A percentile compares a stretch with the other conserved stretches of the same genome.
These are phyloP conservation scores for Ruditapes philippinarum DNA, from an alignment of 1,140 invertebrate species.

Conservation along the genomic window DNA sequence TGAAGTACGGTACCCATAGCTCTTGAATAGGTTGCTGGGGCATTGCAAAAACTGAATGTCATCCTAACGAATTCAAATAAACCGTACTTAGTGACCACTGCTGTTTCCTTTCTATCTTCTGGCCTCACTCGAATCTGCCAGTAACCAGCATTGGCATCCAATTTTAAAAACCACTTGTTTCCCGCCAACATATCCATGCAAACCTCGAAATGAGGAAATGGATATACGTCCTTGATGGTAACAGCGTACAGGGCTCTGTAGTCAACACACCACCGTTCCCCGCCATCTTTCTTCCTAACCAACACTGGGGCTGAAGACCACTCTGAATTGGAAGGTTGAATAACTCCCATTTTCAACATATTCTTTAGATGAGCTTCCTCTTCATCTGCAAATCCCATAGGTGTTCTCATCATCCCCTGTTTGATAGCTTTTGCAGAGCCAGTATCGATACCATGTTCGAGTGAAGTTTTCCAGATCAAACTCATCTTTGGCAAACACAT, in stretches of 20 bases:
- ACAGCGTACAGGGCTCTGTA: conserved; percentile 13
- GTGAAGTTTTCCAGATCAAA: conserved; percentile 36
- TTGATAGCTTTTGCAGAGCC: conserved; percentile 11
- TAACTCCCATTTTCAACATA: conserved; percentile 24
- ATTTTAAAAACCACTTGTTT: conserved; percentile 37
- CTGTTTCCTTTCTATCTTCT: background rate
- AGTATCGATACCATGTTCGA: conserved; percentile 34
- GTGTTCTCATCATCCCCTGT: background rate
- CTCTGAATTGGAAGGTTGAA: conserved; percentile 18
- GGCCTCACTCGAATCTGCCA: background rate
- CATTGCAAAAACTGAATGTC: conserved; percentile 1
- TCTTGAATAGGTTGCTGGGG: conserved; percentile 19
- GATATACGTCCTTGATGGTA: conserved; percentile 22
- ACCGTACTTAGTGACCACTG: conserved; percentile 30
- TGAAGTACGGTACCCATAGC: conserved; percentile 9
- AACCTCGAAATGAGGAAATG: background rate
- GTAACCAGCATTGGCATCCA: conserved; percentile 48
- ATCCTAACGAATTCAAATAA: conserved; percentile 8
- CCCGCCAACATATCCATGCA: conserved; percentile 43
- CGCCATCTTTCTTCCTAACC: background rate
- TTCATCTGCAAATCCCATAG: conserved; percentile 10
- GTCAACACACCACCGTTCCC: background rate
- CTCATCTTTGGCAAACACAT: conserved; percentile 52
- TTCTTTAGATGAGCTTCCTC: conserved; percentile 37
- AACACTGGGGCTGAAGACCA: conserved; percentile 22